Evolutionary conservation across 2,888 invertebrate genomes (phyloP), one percentile per base, ranked within the genome.

Genomic region (Xanthia togata): DNA sequence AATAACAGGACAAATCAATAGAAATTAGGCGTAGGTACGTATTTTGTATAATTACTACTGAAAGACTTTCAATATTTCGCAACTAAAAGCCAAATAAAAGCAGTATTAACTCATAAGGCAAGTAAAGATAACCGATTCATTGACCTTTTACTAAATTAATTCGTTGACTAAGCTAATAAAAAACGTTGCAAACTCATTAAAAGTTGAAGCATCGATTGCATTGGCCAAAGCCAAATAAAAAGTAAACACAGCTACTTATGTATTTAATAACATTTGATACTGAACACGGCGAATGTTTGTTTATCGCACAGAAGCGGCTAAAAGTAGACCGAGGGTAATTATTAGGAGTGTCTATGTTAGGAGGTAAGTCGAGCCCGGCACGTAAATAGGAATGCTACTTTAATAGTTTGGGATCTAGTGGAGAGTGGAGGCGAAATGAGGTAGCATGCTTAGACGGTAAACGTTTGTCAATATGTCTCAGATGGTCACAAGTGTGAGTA

Each of bases 211-310:
- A 62, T 20, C 57, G 31, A 64, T 50, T 44, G 60, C 71, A 47
- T 20, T 47, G 12, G 23, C 20, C 47, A 60, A 60, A 68, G 41
- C n/a, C n/a, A 64, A 57, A n/a, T 83, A 53, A 76, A 79, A 76
- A 71, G 68, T 69, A 83, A 79, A 79, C 73, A 44, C 17, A 12
- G 57, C 63, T 83, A n/a, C n/a, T n/a, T n/a, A 76, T 50, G 50
- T 83, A 83, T 83, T 73, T 62, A 87, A 85, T 87, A 82, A 82
- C 88, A 83, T 74, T 67, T 70, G 64, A 63, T 63, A 79, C 70
- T 71, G 60, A 71, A 75, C 70, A 67, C 53, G 38, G 26, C 64
- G n/a, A 38, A 63, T 75, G 74, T 82, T 78, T 84, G 72, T 72
- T 70, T 74, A 81, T 72, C 50, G 65, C 47, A 76, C 73, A 81